A percentile compares a stretch with the other conserved stretches of the same genome.
Conservation (phyloP, 2,113 vertebrate species). For the Alouatta palliata region DNA sequence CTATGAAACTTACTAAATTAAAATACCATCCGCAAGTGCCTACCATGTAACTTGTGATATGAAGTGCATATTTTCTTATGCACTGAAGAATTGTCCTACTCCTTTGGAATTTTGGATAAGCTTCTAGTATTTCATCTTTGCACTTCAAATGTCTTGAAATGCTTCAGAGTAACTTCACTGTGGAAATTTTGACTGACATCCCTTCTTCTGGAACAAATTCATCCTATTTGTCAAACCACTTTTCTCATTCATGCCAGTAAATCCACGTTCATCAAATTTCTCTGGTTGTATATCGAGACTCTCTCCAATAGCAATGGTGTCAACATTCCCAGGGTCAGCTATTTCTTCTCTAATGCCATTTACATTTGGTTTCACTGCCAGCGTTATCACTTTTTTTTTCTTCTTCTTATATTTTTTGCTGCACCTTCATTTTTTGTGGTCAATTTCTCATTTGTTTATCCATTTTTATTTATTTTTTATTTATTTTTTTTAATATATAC, state of each 20-base stretch:
- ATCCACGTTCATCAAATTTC: background rate
- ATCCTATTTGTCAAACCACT: background rate
- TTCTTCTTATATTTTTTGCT: background rate
- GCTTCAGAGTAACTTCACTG: background rate
- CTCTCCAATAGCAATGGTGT: background rate
- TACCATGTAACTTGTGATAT: background rate
- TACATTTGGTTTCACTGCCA: background rate
- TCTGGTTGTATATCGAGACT: background rate
- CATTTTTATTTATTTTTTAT: background rate
- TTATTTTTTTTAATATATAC: too few relatives aligned
- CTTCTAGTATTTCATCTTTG: background rate
- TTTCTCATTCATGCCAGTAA: background rate
- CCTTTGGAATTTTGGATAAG: background rate
- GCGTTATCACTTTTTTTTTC: background rate
- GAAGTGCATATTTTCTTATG: background rate
- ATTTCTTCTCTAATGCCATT: constrained; percentile 1
- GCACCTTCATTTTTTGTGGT: background rate
- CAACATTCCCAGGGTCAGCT: background rate
- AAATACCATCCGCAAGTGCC: background rate
- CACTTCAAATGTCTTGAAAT: background rate
- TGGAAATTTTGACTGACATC: background rate
- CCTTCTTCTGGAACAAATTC: background rate
- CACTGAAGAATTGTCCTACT: background rate
- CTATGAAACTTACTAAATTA: background rate
- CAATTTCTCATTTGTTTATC: background rate